Conservation (phyloP, 2,113 vertebrate species). For the Gorsachius goisagi region DNA sequence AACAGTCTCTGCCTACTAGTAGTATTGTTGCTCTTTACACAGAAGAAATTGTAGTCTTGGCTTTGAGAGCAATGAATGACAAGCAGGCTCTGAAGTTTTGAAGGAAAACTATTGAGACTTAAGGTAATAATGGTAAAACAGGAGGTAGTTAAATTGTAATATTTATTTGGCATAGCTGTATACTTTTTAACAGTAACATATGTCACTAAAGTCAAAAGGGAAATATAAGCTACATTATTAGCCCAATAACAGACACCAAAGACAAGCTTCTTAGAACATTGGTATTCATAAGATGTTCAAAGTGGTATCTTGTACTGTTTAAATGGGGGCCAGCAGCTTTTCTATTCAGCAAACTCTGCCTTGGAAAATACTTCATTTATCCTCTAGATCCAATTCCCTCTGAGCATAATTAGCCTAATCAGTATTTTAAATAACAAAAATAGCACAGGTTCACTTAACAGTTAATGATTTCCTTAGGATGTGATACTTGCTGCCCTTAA, state of each 20-base stretch:
- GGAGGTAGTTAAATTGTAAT: background rate
- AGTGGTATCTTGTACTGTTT: background rate
- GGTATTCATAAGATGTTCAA: background rate
- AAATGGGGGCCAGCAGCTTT: background rate
- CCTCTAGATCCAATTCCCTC: background rate
- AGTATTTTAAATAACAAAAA: slow-evolving; percentile 37
- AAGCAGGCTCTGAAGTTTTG: background rate
- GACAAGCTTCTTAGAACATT: background rate
- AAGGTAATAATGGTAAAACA: background rate
- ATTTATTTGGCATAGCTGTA: background rate
- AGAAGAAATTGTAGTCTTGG: background rate
- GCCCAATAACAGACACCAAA: background rate
- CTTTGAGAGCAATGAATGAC: background rate
- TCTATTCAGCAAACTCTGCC: background rate
- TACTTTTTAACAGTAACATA: background rate
- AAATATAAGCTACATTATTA: background rate
- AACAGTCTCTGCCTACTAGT: background rate
- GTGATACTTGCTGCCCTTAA: background rate
- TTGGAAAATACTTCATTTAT: background rate
- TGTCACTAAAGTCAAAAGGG: background rate
- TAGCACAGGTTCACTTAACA: background rate
- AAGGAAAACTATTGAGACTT: background rate
- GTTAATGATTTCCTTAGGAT: slow-evolving; percentile 20
- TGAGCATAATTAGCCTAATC: slow-evolving; percentile 22
- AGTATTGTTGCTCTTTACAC: background rate